Evolutionary conservation across 2,113 vertebrate species (phyloP), one percentile per base, ranked within the genome.

Genomic region (Menura novaehollandiae): DNA sequence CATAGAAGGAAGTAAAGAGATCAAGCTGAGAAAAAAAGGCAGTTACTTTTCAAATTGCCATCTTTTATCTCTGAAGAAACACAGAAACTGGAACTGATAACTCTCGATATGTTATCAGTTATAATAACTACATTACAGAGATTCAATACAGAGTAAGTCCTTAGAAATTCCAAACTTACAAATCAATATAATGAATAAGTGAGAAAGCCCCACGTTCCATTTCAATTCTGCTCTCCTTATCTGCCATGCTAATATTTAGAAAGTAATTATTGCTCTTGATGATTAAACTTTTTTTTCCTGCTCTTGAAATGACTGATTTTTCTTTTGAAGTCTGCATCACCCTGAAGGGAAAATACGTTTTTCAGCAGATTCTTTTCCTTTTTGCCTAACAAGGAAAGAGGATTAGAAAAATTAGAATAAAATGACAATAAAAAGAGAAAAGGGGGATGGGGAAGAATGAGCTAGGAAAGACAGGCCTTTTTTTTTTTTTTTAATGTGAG

Each of bases 261-360:
- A 97, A 97, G 91, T 55, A 97, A 97, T 96, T 97, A 98, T 91
- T 96, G 64, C 55, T 97, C 89, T 88, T 85, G 41, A 83, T 88
- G 90, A 96, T 97, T 98, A 97, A 95, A 88, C 15, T 55, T 56
- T 69, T 67, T 91, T 46, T 91, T 49, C 72, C 72, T 35, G 24
- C 37, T 76, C 94, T 94, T 93, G 93, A 74, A 97, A 94, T 66
- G 73, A 85, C 76, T 95, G 85, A 78, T 91, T 97, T 96, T 93
- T 68, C 95, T 97, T 97, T 92, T 97, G 94, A 97, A 97, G 91
- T 88, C 91, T 92, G 87, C 77, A 82, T 97, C 66, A 85, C 67
- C 74, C 94, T 97, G 73, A 86, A 95, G 88, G 73, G 53, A 96
- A 98, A 96, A 95, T 83, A 35, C 18, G 32, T 96, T 95, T 95